phyloP scores from a whole-genome alignment of 2,888 invertebrate species.

The Minunthozetes semirufus region DNA sequence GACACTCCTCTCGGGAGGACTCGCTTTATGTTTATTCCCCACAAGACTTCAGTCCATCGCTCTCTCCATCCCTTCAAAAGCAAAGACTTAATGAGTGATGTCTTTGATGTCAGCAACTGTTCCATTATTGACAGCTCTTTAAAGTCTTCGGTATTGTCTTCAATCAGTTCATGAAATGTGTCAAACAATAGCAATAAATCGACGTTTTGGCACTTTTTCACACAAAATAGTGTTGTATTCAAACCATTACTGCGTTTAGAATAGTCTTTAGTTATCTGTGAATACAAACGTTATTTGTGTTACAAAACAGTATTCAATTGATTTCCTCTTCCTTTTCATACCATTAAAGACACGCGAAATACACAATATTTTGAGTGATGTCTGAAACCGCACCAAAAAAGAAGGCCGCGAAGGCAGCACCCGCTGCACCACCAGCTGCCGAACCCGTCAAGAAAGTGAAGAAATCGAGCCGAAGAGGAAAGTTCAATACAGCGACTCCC shows the following conservation, averaged over 20 bases:
- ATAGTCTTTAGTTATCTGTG: background rate
- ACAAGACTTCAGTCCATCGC: conserved; percentile 88
- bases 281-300: background rate
- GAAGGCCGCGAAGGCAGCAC: conserved; percentile 29
- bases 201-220: too few relatives aligned
- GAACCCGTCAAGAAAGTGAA: conserved; percentile 41
- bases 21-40: conserved; percentile 94
- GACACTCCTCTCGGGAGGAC: conserved; percentile 52
- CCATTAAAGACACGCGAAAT: background rate
- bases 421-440: conserved; percentile 29
- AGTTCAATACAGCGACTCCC: conserved; percentile 26
- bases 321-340: conserved; percentile 8
- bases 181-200: too few relatives aligned
- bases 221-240: too few relatives aligned
- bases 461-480: conserved; percentile 39
- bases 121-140: conserved; percentile 3
- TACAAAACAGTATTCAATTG: too few relatives aligned
- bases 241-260: background rate
- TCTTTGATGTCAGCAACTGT: conserved; percentile 42
- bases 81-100: conserved; percentile 52
- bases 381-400: conserved; percentile 23
- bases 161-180: too few relatives aligned
- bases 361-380: background rate
- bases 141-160: too few relatives aligned
- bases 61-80: conserved; percentile 85